Conservation (phyloP, 2,888 invertebrate genomes). For the Dolomedes plantarius region DNA sequence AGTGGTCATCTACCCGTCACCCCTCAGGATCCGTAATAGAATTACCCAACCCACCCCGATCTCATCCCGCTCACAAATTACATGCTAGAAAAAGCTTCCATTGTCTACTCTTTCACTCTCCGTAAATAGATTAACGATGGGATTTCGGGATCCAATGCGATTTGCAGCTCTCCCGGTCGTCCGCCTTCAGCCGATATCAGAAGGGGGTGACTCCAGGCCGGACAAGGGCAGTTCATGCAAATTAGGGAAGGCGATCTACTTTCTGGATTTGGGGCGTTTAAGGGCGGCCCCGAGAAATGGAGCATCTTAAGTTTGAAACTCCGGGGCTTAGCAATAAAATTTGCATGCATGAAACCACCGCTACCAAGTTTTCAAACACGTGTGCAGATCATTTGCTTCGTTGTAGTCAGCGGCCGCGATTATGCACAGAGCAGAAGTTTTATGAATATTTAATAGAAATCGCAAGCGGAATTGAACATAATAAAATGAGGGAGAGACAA, state of each 20-base stretch:
- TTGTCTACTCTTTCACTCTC: background rate
- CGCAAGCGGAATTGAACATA: background rate
- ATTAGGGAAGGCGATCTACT: background rate
- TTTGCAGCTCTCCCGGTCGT: no score
- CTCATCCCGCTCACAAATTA: constrained; percentile 29
- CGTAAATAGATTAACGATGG: background rate
- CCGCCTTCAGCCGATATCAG: background rate
- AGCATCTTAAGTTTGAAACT: no score
- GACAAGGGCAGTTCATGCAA: background rate
- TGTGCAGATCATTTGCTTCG: no score
- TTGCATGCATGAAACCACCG: background rate
- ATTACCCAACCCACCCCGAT: constrained; percentile 33
- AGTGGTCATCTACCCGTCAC: constrained; percentile 39
- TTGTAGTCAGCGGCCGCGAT: background rate
- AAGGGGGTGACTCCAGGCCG: background rate
- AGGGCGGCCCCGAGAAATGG: background rate
- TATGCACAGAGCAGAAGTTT: background rate
- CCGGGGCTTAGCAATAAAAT: background rate
- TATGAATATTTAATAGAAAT: background rate
- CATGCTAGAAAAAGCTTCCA: constrained; percentile 44
- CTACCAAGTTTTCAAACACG: no score
- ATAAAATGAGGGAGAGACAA: background rate
- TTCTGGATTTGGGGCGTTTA: background rate
- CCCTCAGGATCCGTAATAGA: constrained; percentile 29
- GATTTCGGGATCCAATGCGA: background rate